These are phyloP conservation scores for Cydia splendana DNA, from an alignment of 1,140 invertebrate genomes.

Conservation along the genomic window DNA sequence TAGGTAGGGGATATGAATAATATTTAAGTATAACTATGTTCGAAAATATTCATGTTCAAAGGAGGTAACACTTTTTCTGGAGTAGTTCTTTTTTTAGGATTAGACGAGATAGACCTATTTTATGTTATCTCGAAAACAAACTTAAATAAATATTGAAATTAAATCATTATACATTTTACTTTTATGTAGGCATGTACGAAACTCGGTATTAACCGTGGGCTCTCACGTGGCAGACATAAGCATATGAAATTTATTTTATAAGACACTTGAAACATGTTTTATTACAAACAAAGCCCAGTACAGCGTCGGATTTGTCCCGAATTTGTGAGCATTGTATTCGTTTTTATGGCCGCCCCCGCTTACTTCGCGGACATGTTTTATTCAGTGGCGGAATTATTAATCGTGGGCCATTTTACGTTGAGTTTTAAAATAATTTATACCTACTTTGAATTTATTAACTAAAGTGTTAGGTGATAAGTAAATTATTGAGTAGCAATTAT, in stretches of 20 bases:
- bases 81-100: too few species aligned
- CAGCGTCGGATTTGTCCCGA: background rate
- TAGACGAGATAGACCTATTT: too few species aligned
- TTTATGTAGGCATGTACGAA: background rate
- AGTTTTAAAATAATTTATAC: background rate
- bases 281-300: background rate
- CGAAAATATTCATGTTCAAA: too few species aligned
- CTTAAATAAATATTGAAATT: too few species aligned
- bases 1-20: too few species aligned
- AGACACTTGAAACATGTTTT: slow-evolving; percentile 5
- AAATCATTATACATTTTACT: background rate
- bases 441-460: too few species aligned
- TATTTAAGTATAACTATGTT: too few species aligned
- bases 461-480: too few species aligned
- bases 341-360: background rate
- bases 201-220: background rate
- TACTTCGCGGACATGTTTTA: background rate
- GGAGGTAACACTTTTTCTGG: too few species aligned
- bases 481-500: too few species aligned
- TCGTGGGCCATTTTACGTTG: background rate
- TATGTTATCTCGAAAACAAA: too few species aligned
- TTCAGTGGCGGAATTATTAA: slow-evolving; percentile 7
- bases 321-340: background rate
- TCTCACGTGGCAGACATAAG: background rate
- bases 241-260: background rate